These are phyloP conservation scores for Scaptomyza graminum DNA, from an alignment of 1,140 invertebrate species.

Conservation along the genomic window DNA sequence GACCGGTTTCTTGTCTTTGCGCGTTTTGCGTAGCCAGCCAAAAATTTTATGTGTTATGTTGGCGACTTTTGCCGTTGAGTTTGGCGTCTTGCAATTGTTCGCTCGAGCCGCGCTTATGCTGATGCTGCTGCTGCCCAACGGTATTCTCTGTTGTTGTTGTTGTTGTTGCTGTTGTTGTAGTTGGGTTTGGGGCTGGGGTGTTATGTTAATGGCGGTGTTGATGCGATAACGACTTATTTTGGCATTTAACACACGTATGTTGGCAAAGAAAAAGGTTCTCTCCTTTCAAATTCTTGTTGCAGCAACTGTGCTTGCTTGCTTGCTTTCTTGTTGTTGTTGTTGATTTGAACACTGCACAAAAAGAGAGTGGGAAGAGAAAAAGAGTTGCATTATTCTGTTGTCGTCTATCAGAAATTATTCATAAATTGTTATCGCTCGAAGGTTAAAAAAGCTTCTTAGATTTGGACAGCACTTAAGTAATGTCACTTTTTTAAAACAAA, in stretches of 20 bases:
- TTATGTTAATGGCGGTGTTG: constrained; percentile 72
- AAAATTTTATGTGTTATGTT: constrained; percentile 83
- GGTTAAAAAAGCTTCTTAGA: no score
- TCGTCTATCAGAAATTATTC: no score
- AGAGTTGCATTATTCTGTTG: no score
- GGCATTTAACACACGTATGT: constrained; percentile 52
- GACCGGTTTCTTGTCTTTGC: constrained; percentile 72
- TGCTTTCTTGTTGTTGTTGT: constrained; percentile 19
- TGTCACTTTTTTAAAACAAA: no score
- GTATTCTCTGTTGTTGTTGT: constrained; percentile 17
- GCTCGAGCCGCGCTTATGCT: constrained; percentile 32
- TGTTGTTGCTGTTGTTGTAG: constrained; percentile 51
- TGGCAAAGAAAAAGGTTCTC: constrained; percentile 4
- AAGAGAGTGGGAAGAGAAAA: no score
- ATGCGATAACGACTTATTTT: constrained; percentile 77
- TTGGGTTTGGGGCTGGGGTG: constrained; percentile 37
- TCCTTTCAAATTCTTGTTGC: constrained; percentile 8
- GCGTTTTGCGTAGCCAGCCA: constrained; percentile 75
- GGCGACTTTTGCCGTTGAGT: constrained; percentile 78
- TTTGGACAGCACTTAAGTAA: no score
- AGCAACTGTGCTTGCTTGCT: constrained; percentile 1
- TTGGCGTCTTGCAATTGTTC: constrained; percentile 76
- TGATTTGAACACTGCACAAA: constrained; percentile 60
- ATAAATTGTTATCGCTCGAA: no score
- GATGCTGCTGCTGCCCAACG: constrained; percentile 16